These are phyloP conservation scores for Morpho achilles DNA, from an alignment of 2,888 invertebrate genomes.

Conservation along the genomic window DNA sequence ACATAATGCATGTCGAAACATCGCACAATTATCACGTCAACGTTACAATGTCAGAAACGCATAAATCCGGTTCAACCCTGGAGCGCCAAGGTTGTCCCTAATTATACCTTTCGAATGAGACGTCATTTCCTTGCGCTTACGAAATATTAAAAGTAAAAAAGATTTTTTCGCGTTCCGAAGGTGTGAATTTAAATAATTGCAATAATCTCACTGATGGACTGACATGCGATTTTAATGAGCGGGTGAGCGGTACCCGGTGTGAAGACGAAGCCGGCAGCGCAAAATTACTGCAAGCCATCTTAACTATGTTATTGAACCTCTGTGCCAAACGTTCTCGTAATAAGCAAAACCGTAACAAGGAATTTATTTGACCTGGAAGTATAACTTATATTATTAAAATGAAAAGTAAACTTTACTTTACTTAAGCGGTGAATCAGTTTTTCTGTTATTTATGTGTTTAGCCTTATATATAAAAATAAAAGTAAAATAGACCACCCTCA, in stretches of 20 bases:
- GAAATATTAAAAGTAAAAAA: constrained; percentile 75
- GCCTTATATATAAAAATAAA: too few relatives aligned
- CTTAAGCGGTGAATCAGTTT: too few relatives aligned
- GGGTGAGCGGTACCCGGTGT: constrained; percentile 44
- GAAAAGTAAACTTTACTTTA: too few relatives aligned
- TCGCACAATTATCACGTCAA: constrained; percentile 62
- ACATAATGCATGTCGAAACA: constrained; percentile 53
- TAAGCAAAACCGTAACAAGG: constrained; percentile 10
- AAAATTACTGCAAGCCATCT: constrained; percentile 18
- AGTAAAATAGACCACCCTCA: too few relatives aligned
- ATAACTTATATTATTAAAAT: background rate
- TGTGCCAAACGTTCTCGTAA: constrained; percentile 17
- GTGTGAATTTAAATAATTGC: constrained; percentile 80
- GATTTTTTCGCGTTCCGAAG: constrained; percentile 72
- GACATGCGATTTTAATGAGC: constrained; percentile 74
- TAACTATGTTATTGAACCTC: constrained; percentile 10
- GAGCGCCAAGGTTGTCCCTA: constrained; percentile 68
- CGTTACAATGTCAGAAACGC: constrained; percentile 55
- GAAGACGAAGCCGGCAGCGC: constrained; percentile 51
- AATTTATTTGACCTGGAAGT: constrained; percentile 7
- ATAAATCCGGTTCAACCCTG: constrained; percentile 60
- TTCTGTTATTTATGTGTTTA: too few relatives aligned
- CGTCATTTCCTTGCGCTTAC: constrained; percentile 75
- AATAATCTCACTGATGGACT: constrained; percentile 65
- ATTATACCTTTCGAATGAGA: constrained; percentile 78